Evolutionary conservation across 2,888 invertebrate genomes (phyloP).

Genomic region (Hetaerina titia): DNA sequence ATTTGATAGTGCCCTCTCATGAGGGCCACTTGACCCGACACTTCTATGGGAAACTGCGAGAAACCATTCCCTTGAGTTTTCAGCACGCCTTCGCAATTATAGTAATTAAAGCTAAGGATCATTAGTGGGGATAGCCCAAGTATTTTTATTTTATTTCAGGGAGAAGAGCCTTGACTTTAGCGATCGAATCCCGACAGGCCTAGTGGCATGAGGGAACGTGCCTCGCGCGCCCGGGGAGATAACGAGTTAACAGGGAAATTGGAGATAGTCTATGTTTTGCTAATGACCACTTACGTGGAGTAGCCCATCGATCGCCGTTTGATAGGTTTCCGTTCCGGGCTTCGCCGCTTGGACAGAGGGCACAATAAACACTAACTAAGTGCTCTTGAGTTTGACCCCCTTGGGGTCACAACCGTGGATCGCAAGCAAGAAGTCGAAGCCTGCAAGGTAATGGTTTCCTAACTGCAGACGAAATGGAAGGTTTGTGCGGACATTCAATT

Average conservation of each 20-base stretch:
- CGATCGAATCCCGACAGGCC: background rate
- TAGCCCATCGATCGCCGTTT: background rate
- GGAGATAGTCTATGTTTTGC: background rate
- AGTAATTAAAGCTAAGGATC: background rate
- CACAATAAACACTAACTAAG: background rate
- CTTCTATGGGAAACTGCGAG: background rate
- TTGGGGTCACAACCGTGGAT: background rate
- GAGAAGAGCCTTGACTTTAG: background rate
- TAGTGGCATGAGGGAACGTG: background rate
- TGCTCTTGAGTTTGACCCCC: background rate
- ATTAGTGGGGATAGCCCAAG: background rate
- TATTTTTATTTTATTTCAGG: background rate
- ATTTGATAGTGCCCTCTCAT: too few species aligned
- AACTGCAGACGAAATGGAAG: background rate
- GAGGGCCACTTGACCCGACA: background rate
- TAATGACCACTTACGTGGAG: background rate
- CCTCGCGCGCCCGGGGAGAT: background rate
- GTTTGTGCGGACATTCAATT: too few species aligned
- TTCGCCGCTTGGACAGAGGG: background rate
- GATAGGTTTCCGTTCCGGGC: background rate
- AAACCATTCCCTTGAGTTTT: background rate
- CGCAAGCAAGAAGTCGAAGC: background rate
- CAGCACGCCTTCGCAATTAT: too few species aligned
- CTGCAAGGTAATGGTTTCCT: background rate
- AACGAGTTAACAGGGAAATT: background rate